Conservation (phyloP, 2,113 vertebrate species). For the Prunella himalayana region DNA sequence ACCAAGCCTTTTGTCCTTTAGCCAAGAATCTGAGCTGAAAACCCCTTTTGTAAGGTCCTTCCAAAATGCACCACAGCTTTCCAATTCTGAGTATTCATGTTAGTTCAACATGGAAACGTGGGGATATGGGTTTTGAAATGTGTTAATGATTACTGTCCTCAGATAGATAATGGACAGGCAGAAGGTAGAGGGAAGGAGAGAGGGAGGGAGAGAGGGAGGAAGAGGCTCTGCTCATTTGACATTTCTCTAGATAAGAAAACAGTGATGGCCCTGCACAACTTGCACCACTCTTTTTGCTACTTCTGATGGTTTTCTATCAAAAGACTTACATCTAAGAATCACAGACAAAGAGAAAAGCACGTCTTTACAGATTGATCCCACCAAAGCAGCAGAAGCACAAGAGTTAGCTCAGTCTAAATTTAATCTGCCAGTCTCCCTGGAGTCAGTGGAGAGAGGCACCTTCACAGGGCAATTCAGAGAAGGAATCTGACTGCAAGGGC, state of each 20-base stretch:
- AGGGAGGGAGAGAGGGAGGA: background rate
- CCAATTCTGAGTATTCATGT: background rate
- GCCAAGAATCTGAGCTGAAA: background rate
- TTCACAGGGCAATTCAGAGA: background rate
- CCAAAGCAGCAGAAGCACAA: background rate
- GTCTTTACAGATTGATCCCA: background rate
- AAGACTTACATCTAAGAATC: background rate
- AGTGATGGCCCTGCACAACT: background rate
- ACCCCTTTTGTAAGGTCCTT: background rate
- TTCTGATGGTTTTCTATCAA: background rate
- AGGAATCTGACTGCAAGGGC: background rate
- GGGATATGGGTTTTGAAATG: background rate
- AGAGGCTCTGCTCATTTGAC: background rate
- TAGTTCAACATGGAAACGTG: fast-evolving
- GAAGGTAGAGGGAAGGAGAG: background rate
- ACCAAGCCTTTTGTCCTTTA: background rate
- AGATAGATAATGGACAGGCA: background rate
- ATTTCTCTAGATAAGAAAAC: background rate
- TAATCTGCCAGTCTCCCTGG: background rate
- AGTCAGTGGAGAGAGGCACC: background rate
- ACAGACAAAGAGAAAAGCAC: background rate
- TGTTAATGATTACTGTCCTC: background rate
- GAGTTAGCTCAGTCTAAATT: background rate
- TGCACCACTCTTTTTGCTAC: fast-evolving
- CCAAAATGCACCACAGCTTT: background rate